Evolutionary conservation across 2,113 vertebrate species (phyloP), one percentile per base, ranked within the genome.

Genomic region (Damaliscus lunatus): DNA sequence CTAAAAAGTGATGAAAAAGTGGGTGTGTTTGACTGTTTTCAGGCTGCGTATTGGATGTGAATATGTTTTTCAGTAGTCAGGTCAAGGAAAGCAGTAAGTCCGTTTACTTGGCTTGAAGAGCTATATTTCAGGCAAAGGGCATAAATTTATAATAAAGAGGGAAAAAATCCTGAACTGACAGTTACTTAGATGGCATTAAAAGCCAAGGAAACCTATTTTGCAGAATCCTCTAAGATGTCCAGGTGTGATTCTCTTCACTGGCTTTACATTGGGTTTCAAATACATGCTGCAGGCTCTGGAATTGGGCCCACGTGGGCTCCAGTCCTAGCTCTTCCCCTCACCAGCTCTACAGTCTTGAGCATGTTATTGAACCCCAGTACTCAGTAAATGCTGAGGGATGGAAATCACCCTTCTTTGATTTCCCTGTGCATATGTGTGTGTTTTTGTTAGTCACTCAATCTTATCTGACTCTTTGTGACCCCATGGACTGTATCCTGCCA

Each of bases 71-170:
- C 90, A 81, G 40, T 53, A 84, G 48, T 67, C 60, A 64, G 43
- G 50, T 87, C 62, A 94, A 85, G 89, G 40, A 94, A 97, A 90
- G 89, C 77, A 31, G 17, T 89, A 78, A 91, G 40, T 57, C 43
- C 64, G 78, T 87, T 97, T 53, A 86, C 71, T 96, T 96, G 59
- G 57, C 48, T 74, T 74, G 40, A 81, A 96, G 57, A 74, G 64
- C n/a, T 97, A 7, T 94, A 94, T 87, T 96, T 95, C 94, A 98
- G 92, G 83, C 64, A 78, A 55, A 55, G 71, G 64, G 7, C 80
- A 83, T 95, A 94, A 60, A 90, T 96, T 64, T 97, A 74, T 77
- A 94, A 93, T 53, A 43, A 53, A 88, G 64, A 46, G 74, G 25
- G 21, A 7, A 67, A 46, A 93, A 60, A 21, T 83, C 31, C 52